phyloP scores from a whole-genome alignment of 1,140 invertebrate species.

The Rhizoglyphus robini region DNA sequence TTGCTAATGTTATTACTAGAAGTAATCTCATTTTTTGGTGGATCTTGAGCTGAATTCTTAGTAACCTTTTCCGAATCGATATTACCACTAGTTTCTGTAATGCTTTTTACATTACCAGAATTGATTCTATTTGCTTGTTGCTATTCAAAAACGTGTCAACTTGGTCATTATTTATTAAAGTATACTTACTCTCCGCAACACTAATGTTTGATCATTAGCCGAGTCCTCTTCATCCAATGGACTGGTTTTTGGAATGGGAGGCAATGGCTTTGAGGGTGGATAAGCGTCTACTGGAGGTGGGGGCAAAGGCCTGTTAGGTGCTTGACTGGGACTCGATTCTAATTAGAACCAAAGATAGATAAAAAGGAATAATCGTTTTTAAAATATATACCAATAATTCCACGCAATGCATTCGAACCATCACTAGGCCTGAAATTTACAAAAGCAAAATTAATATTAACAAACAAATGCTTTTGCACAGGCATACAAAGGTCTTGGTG shows the following conservation, averaged over 20 bases:
- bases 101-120: no score
- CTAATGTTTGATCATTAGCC: slow-evolving; percentile 68
- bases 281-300: slow-evolving; percentile 54
- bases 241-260: slow-evolving; percentile 57
- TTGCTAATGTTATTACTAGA: no score
- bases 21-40: no score
- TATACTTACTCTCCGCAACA: slow-evolving; percentile 66
- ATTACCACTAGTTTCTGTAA: no score
- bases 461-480: neutral
- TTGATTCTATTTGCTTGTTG: no score
- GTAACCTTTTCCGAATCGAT: no score
- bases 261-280: slow-evolving; percentile 40
- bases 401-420: neutral
- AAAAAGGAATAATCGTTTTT: neutral
- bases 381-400: neutral
- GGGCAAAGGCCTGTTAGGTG: slow-evolving; percentile 35
- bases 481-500: slow-evolving; percentile 84
- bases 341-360: slow-evolving; percentile 77
- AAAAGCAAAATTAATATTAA: slow-evolving; percentile 28
- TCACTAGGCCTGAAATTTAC: neutral
- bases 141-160: no score
- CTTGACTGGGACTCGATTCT: slow-evolving; percentile 36
- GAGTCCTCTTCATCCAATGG: slow-evolving; percentile 35
- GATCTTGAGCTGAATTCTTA: no score
- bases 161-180: neutral